Evolutionary conservation across 2,113 vertebrate species (phyloP), one percentile per base, ranked within the genome.

Genomic region (Proteles cristata): DNA sequence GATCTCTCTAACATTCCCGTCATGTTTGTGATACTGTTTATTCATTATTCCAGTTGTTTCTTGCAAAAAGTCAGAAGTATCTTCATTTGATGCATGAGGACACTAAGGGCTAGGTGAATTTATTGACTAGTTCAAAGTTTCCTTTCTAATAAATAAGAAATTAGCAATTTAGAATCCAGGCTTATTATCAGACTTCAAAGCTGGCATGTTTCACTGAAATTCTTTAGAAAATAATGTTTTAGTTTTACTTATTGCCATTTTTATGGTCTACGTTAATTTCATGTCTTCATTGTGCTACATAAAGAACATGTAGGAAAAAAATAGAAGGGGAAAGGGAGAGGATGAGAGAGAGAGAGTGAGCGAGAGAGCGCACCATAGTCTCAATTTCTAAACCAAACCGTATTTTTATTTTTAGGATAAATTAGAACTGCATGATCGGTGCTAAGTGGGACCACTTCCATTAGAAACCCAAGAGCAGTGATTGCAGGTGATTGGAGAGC

Each of bases 391-490:
- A 76, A 90, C 86, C 50, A 96, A 90, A 96, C 11, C 83, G 73
- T 65, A 90, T 92, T 84, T 92, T 90, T 97, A 17, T 66, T 97
- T 97, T 95, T 97, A 93, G 97, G 96, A 50, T 90, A 96, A 98
- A 98, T 98, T 85, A 95, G 53, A 97, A 55, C 33, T 74, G 50
- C 8, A 55, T 71, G 55, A 25, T 96, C 48, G 8, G 25, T 19
- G 9, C 90, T 92, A 94, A 98, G 96, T 95, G 98, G 90, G 79
- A 90, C 88, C 74, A 94, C 50, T 90, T 96, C 97, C 95, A 91
- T 65, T 96, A 98, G 98, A 98, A 98, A 92, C 84, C 1, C 90
- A 98, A 97, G 93, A 98, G 96, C 86, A 94, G n/a, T 93, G 96
- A 96, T 93, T 83, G 82, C 55, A 97, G 88, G 95, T 96, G 90